Base-by-base conservation (phyloP, 2,888 invertebrate genomes). In the Encarsia formosa region DNA sequence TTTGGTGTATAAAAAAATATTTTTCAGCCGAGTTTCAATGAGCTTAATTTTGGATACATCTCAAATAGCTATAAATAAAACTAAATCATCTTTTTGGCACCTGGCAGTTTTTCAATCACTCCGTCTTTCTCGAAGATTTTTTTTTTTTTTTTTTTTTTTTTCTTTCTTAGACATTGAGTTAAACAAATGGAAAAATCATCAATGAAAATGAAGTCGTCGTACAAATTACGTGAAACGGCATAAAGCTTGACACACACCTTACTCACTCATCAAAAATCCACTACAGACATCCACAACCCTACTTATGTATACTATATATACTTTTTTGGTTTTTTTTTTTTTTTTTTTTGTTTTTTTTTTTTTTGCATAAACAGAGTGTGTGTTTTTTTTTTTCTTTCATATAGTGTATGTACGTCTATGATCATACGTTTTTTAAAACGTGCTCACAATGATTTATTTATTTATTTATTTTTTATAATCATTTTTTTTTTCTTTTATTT, bases 111-210 rank as follows among this genome's bases (percentile, higher is more conserved):
- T n/a, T n/a, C n/a, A n/a, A n/a, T n/a, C n/a, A n/a, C n/a, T n/a
- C n/a, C n/a, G n/a, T n/a, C n/a, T n/a, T n/a, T n/a, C n/a, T n/a
- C 39, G 39, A 49, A 52, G 42, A 49, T 54, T 42, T 38, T 44
- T 44, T 15, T 15, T 42, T 49, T 39, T 48, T 44, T 41, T 49
- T 29, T 47, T n/a, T n/a, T n/a, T n/a, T n/a, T n/a, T n/a, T n/a
- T n/a, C n/a, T n/a, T 56, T 37, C 42, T 52, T 46, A 56, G n/a
- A 46, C 49, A 49, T 20, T 49, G 41, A 52, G 44, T 38, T 46
- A 42, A 41, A 22, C 42, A 49, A 49, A 46, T 32, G 5, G n/a
- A 46, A 31, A 49, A 43, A 47, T 35, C 48, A 55, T 39, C 38
- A 38, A 52, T 44, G 49, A 38, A 47, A 31, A 29, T 8, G 8